Evolutionary conservation across 2,888 invertebrate genomes (phyloP).

Genomic region (Tolmerus cingulatus): DNA sequence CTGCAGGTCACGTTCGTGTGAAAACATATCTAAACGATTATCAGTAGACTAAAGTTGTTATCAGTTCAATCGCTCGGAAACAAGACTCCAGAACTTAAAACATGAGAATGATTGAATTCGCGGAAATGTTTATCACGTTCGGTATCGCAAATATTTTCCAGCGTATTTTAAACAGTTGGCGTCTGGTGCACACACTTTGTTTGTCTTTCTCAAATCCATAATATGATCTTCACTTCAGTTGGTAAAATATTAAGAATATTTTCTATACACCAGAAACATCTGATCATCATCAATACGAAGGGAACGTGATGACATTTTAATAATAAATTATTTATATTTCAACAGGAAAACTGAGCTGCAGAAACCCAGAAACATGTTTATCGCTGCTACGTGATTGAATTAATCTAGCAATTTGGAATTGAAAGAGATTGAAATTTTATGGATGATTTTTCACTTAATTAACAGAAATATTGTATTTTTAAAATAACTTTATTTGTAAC

Average conservation of each 20-base stretch:
- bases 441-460: neutral
- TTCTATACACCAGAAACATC: neutral
- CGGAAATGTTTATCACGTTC: neutral
- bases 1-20: too few species aligned
- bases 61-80: neutral
- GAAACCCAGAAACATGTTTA: too few species aligned
- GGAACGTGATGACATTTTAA: neutral
- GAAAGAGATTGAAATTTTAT: neutral
- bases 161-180: neutral
- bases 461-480: neutral
- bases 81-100: neutral
- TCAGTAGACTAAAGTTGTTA: too few species aligned
- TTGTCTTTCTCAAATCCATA: neutral
- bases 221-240: neutral
- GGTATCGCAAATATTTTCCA: neutral
- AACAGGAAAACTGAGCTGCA: neutral
- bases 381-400: neutral
- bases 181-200: neutral
- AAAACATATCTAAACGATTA: too few species aligned
- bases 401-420: too few species aligned
- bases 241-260: neutral
- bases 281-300: neutral
- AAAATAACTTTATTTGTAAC: constrained; percentile 35
- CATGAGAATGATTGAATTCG: neutral
- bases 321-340: neutral